phyloP scores from a whole-genome alignment of 2,113 vertebrate species.

The Alligator sinensis region DNA sequence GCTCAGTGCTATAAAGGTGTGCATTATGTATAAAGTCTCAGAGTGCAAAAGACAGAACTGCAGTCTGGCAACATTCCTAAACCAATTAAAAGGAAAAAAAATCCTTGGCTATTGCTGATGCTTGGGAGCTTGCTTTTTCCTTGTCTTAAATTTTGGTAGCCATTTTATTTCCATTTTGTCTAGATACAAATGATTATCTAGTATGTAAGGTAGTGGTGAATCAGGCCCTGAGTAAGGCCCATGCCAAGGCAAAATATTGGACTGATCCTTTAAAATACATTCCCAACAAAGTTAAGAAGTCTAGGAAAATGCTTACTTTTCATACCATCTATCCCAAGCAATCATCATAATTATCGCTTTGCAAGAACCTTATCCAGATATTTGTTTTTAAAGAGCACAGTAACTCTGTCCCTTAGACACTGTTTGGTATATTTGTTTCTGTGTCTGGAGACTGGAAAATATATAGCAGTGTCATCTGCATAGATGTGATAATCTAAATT shows the following conservation, averaged over 20 bases:
- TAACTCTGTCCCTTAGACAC: background rate
- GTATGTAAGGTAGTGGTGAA: background rate
- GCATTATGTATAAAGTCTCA: background rate
- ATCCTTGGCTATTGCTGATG: background rate
- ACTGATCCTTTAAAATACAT: background rate
- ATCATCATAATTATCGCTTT: background rate
- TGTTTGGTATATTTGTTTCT: background rate
- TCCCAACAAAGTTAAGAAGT: background rate
- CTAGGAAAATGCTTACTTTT: fast-evolving
- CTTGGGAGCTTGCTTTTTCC: background rate
- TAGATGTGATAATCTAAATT: background rate
- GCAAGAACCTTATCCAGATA: background rate
- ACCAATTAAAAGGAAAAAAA: background rate
- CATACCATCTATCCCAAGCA: background rate
- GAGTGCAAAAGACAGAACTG: background rate
- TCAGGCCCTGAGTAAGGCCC: background rate
- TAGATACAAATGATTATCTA: background rate
- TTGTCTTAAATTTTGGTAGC: fast-evolving
- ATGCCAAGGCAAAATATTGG: background rate
- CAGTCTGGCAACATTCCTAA: background rate
- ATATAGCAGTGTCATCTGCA: background rate
- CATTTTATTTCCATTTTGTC: background rate
- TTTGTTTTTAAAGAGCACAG: background rate
- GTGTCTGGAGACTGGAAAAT: background rate
- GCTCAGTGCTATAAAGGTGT: background rate